Percentiles rank a stretch among this genome's conserved stretches.
These are phyloP conservation scores for Sardinella longiceps DNA, from an alignment of 2,797 vertebrate species.

Conservation along the genomic window DNA sequence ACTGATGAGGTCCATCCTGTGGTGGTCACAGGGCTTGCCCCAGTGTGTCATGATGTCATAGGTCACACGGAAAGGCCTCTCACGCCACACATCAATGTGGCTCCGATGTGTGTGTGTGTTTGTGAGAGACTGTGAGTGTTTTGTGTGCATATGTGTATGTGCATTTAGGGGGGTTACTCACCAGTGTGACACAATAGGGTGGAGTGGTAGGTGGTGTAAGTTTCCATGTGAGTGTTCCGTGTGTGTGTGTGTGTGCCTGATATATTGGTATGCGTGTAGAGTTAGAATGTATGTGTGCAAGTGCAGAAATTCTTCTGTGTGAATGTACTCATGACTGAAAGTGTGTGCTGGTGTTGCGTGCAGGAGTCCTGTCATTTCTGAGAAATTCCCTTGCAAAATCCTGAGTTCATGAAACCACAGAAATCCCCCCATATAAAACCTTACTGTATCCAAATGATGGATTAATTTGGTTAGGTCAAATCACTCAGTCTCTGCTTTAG, in stretches of 20 bases:
- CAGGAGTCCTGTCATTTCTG: background rate
- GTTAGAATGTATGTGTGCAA: background rate
- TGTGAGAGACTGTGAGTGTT: slow-evolving; percentile 8
- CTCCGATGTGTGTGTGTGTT: background rate
- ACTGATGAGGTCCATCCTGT: background rate
- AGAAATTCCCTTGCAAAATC: slow-evolving; percentile 8
- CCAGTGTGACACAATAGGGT: background rate
- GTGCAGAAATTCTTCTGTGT: background rate
- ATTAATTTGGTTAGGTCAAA: background rate
- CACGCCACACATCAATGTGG: background rate
- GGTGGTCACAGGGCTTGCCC: slow-evolving; percentile 4
- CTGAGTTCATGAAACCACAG: background rate
- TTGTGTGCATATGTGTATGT: too few relatives aligned
- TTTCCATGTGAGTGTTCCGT: background rate
- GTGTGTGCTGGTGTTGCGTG: background rate
- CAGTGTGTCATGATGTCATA: slow-evolving; percentile 11
- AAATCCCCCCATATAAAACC: background rate
- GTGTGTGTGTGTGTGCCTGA: background rate
- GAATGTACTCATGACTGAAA: background rate
- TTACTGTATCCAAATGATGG: background rate
- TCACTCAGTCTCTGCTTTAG: background rate
- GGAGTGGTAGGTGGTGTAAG: background rate
- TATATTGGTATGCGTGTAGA: background rate
- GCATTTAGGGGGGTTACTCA: background rate
- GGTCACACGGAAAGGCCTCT: background rate